Percentiles rank a stretch among this genome's conserved stretches.
Conservation (phyloP, 2,888 invertebrate genomes). For the Deilephila elpenor region DNA sequence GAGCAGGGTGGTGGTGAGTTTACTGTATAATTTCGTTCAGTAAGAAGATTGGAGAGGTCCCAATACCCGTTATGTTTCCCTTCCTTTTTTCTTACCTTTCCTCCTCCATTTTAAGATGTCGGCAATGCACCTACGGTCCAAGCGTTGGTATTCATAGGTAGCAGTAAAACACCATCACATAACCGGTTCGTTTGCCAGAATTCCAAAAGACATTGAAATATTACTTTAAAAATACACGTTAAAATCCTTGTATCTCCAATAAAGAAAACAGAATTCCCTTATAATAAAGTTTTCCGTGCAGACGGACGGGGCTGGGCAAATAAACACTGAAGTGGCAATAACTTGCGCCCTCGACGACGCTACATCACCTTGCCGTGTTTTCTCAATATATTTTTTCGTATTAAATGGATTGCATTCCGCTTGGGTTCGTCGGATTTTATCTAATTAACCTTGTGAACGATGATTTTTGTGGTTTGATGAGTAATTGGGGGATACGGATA, state of each 20-base stretch:
- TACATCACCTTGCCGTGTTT: conserved; percentile 18
- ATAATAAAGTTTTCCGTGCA: conserved; percentile 38
- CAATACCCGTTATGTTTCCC: too few relatives aligned
- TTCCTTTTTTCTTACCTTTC: too few relatives aligned
- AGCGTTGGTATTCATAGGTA: too few relatives aligned
- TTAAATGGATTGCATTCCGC: not conserved
- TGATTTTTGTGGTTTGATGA: too few relatives aligned
- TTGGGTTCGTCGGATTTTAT: not conserved
- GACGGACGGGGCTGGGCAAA: conserved; percentile 36
- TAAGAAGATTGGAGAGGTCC: too few relatives aligned
- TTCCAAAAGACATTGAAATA: not conserved
- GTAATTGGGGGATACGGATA: too few relatives aligned
- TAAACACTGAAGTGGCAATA: conserved; percentile 55
- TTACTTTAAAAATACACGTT: not conserved
- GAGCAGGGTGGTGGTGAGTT: too few relatives aligned
- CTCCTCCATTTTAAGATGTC: too few relatives aligned
- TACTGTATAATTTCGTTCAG: too few relatives aligned
- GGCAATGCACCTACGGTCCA: too few relatives aligned
- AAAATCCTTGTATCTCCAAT: not conserved
- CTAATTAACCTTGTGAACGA: not conserved
- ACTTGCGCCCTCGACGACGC: conserved; percentile 33
- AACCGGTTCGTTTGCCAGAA: too few relatives aligned
- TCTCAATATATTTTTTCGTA: conserved; percentile 41
- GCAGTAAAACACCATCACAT: too few relatives aligned
- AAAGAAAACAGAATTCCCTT: conserved; percentile 28